phyloP scores from a whole-genome alignment of 2,797 vertebrate genomes.

The Pelochelys cantorii region DNA sequence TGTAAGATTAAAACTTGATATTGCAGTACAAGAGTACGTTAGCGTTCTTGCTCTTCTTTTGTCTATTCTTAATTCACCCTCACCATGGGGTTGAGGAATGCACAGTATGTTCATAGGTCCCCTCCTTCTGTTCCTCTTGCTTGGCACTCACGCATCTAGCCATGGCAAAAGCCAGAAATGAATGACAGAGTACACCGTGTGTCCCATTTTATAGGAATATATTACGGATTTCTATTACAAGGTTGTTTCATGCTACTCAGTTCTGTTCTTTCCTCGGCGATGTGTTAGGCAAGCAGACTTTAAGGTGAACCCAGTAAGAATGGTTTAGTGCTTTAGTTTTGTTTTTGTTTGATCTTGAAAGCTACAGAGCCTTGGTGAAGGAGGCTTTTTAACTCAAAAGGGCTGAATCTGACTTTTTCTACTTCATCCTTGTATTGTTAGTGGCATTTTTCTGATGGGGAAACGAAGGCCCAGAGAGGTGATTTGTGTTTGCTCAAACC shows the following conservation, averaged over 20 bases:
- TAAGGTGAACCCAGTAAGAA: background rate
- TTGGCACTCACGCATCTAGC: background rate
- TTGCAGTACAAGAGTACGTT: slow-evolving; percentile 31
- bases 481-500: background rate
- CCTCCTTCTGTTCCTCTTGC: background rate
- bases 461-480: background rate
- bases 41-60: background rate
- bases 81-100: slow-evolving; percentile 25
- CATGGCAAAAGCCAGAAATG: background rate
- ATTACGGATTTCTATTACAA: slow-evolving; percentile 45
- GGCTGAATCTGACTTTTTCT: slow-evolving; percentile 40
- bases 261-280: slow-evolving; percentile 24
- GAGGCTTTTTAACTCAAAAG: slow-evolving; percentile 44
- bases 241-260: slow-evolving; percentile 43
- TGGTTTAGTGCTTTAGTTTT: background rate
- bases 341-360: background rate
- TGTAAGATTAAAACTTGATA: slow-evolving; percentile 14
- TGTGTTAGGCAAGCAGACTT: slow-evolving; percentile 16
- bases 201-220: slow-evolving; percentile 44
- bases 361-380: slow-evolving; percentile 6
- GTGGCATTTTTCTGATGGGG: slow-evolving; percentile 35
- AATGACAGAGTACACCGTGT: slow-evolving; percentile 28
- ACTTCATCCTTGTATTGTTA: background rate
- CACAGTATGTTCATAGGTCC: background rate
- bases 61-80: background rate